Evolutionary conservation across 2,888 invertebrate genomes (phyloP), one percentile per base, ranked within the genome.

Genomic region (Blastobasis lacticolella): DNA sequence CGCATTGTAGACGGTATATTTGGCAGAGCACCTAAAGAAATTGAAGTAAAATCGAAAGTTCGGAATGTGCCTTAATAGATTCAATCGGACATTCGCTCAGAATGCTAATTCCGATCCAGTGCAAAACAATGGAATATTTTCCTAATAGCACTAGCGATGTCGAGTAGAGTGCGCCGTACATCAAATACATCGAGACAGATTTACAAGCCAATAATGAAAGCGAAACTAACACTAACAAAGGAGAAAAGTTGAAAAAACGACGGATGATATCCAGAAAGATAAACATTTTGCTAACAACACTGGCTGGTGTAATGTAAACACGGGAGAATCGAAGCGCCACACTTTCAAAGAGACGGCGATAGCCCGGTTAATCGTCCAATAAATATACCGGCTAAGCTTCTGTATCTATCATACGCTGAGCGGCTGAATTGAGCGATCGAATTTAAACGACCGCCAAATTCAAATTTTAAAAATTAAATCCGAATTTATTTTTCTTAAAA

Each of bases 231-330:
- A 71, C 71, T 71, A 73, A 76, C 72, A 75, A 77, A 72, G 67
- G 66, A 70, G 67, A 69, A 67, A 61, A 60, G 48, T 51, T 46
- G 51, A 52, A 56, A 55, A 57, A 67, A 69, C 70, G 73, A 75
- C 66, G 69, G 78, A 78, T 71, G 73, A 69, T 77, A 73, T 71
- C 75, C 78, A 78, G 78, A 75, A 62, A 71, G 72, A 67, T 80
- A 81, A 81, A 81, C 79, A 79, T 72, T 72, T 68, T 66, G 71
- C 69, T 69, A 71, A 69, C 67, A 67, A 67, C 61, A 59, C 56
- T 59, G 60, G 60, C 47, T 51, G 69, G 67, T 56, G 70, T 80
- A 69, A 67, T 56, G 71, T 80, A 80, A 80, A 81, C 79, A 79
- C 38, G 51, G 53, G 56, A 52, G 56, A 56, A 60, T 53, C 58